Evolutionary conservation across 2,888 invertebrate genomes (phyloP), one percentile per base, ranked within the genome.

Genomic region (Oxyteleia sp.): DNA sequence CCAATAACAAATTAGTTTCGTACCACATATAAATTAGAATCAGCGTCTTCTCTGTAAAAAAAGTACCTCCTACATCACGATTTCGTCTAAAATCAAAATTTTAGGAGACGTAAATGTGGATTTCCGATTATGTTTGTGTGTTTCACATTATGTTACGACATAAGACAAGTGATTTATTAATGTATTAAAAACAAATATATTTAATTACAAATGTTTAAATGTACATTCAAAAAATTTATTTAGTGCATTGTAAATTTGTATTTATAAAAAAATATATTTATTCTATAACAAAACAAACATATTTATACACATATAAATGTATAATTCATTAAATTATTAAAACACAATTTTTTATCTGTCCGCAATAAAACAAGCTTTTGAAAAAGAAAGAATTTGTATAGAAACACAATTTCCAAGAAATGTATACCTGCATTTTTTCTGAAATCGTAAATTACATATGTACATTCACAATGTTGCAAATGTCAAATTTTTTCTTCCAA

Each of bases 361-460:
- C n/a, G n/a, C n/a, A n/a, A n/a, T n/a, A n/a, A n/a, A n/a, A n/a
- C n/a, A n/a, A n/a, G n/a, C n/a, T n/a, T n/a, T n/a, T n/a, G n/a
- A n/a, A n/a, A n/a, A n/a, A n/a, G n/a, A n/a, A n/a, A n/a, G n/a
- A n/a, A n/a, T n/a, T n/a, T n/a, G n/a, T n/a, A n/a, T n/a, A n/a
- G n/a, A n/a, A n/a, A n/a, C n/a, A n/a, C 29, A 61, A 41, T 43
- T 72, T 74, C 74, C 15, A 32, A 38, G 64, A 74, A 74, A 64
- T 26, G 10, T 29, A 55, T 45, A 64, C 26, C 74, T 55, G 41
- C 4, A 38, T 57, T 49, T 57, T 38, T 57, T 74, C 26, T 53
- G 55, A 64, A 47, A 57, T n/a, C 18, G 41, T 75, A 75, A 75
- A 64, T 75, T 66, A 64, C 29, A 0, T 20, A 23, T 75, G 38